phyloP scores from a whole-genome alignment of 2,888 invertebrate genomes.

The Camptogramma bilineatum region DNA sequence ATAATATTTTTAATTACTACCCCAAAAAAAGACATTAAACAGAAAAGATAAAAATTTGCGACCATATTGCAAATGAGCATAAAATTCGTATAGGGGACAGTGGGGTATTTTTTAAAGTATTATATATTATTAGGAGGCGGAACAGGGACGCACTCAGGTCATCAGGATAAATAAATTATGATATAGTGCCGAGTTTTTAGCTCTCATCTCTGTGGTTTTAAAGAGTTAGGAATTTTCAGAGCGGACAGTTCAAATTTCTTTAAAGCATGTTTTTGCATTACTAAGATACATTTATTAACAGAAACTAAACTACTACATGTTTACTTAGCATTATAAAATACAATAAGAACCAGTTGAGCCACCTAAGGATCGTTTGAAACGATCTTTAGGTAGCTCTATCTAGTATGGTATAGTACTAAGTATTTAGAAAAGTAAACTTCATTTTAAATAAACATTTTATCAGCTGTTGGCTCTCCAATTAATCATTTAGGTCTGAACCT shows the following conservation, averaged over 20 bases:
- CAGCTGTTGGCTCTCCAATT: too few relatives aligned
- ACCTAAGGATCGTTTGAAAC: not conserved
- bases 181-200: conserved; percentile 76
- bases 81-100: conserved; percentile 53
- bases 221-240: conserved; percentile 44
- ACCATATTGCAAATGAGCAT: conserved; percentile 80
- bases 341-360: too few relatives aligned
- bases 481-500: too few relatives aligned
- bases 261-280: not conserved
- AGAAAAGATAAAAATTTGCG: conserved; percentile 73
- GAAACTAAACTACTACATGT: too few relatives aligned
- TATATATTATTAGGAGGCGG: conserved; percentile 69
- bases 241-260: not conserved
- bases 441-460: too few relatives aligned
- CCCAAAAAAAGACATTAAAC: conserved; percentile 79
- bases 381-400: too few relatives aligned
- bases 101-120: conserved; percentile 65
- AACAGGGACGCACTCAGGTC: conserved; percentile 77
- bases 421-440: too few relatives aligned
- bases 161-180: conserved; percentile 84
- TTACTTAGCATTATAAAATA: too few relatives aligned
- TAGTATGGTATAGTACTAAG: too few relatives aligned
- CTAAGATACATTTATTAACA: too few relatives aligned
- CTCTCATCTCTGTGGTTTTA: conserved; percentile 61
- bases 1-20: conserved; percentile 83